Evolutionary conservation across 2,113 vertebrate species (phyloP).

Genomic region (Sceloporus undulatus): DNA sequence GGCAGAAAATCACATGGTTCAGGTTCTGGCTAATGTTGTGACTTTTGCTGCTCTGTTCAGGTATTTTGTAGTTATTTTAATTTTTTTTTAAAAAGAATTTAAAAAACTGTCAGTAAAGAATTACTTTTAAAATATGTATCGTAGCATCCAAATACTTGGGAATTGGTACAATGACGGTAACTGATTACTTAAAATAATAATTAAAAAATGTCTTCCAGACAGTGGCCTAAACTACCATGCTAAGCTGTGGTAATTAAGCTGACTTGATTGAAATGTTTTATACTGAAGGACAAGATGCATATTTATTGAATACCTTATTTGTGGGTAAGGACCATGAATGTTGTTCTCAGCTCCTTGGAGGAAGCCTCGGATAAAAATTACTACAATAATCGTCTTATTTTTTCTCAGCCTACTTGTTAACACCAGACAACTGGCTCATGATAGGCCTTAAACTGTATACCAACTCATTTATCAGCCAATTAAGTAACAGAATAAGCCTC

Average conservation of each 20-base stretch:
- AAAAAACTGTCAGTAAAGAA: too few species aligned
- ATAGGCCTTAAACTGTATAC: background rate
- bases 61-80: too few species aligned
- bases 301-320: constrained; percentile 2
- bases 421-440: background rate
- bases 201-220: too few species aligned
- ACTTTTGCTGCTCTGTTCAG: too few species aligned
- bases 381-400: background rate
- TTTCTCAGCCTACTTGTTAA: background rate
- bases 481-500: background rate
- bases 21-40: too few species aligned
- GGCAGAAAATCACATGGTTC: too few species aligned
- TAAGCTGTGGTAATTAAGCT: background rate
- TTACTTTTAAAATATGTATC: too few species aligned
- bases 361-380: background rate
- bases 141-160: too few species aligned
- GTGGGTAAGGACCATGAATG: background rate
- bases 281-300: background rate
- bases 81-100: too few species aligned
- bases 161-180: too few species aligned
- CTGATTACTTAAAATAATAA: too few species aligned
- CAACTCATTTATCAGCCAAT: background rate
- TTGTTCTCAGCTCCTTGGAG: background rate
- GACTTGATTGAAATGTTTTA: background rate
- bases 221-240: too few species aligned